Percentiles rank a stretch among this genome's conserved stretches.
These are phyloP conservation scores for Xestia ashworthii DNA, from an alignment of 2,888 invertebrate genomes.

Conservation along the genomic window DNA sequence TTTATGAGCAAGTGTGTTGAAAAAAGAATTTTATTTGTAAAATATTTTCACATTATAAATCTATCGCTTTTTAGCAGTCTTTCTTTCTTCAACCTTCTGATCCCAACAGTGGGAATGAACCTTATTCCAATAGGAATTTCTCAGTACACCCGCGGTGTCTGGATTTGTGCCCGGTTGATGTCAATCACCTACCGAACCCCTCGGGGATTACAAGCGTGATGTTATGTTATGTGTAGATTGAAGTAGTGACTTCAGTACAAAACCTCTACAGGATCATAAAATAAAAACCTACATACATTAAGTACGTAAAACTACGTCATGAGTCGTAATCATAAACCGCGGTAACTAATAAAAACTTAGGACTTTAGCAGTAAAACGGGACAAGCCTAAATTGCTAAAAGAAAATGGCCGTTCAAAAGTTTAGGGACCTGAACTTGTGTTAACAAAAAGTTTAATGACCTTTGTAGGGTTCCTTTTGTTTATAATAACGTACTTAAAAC, in stretches of 20 bases:
- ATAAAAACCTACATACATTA: slow-evolving; percentile 33
- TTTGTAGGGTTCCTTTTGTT: slow-evolving; percentile 4
- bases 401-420: slow-evolving; percentile 50
- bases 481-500: slow-evolving; percentile 5
- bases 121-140: no score
- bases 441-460: slow-evolving; percentile 33
- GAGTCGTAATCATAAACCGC: slow-evolving; percentile 44
- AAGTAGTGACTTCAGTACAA: background rate
- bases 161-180: no score
- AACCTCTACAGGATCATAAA: slow-evolving; percentile 22
- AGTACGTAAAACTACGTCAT: slow-evolving; percentile 29
- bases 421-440: slow-evolving; percentile 23
- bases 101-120: no score
- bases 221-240: background rate
- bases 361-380: slow-evolving; percentile 36
- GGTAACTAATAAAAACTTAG: slow-evolving; percentile 55
- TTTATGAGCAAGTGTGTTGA: no score
- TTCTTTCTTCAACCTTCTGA: no score
- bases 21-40: no score
- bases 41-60: no score
- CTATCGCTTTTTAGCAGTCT: no score
- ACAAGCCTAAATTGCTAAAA: slow-evolving; percentile 40
- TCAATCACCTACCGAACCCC: no score
- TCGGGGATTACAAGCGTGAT: no score
- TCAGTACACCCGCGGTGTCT: no score